phyloP scores from a whole-genome alignment of 2,888 invertebrate genomes.

The Drosophila maculinotata region DNA sequence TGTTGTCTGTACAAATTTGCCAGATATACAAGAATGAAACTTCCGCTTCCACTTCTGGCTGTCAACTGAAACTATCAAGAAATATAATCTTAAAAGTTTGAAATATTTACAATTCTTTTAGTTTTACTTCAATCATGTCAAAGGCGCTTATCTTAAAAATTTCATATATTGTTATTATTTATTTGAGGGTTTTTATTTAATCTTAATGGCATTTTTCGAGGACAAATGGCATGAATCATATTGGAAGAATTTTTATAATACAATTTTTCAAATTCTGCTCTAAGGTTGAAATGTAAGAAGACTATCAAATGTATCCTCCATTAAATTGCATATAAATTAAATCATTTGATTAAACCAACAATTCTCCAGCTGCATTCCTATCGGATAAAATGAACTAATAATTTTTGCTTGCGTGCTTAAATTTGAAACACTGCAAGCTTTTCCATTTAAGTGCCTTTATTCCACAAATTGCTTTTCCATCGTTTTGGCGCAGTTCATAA shows the following conservation, averaged over 20 bases:
- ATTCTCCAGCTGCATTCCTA: too few relatives aligned
- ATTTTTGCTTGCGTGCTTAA: too few relatives aligned
- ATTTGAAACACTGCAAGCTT: too few relatives aligned
- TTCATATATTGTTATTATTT: conserved; percentile 24
- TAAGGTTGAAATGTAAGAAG: too few relatives aligned
- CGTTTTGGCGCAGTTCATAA: conserved; percentile 41
- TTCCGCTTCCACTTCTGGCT: neutral
- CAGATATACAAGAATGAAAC: neutral
- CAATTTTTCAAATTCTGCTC: too few relatives aligned
- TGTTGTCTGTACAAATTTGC: neutral
- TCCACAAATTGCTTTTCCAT: conserved; percentile 25
- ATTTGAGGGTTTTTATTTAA: conserved; percentile 20
- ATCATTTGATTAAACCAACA: too few relatives aligned
- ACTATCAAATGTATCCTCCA: too few relatives aligned
- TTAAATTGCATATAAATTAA: too few relatives aligned
- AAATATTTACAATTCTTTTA: conserved; percentile 32
- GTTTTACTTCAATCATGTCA: conserved; percentile 19
- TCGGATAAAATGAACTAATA: too few relatives aligned
- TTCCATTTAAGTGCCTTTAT: conserved; percentile 1
- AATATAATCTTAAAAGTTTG: conserved; percentile 24
- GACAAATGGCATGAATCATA: conserved; percentile 17
- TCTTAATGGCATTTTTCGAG: conserved; percentile 23
- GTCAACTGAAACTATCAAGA: neutral
- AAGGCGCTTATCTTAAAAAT: conserved; percentile 28
- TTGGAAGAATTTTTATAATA: neutral